A percentile compares a stretch with the other conserved stretches of the same genome.
Conservation (phyloP, 1,140 invertebrate species). For the Drosophila azteca region DNA sequence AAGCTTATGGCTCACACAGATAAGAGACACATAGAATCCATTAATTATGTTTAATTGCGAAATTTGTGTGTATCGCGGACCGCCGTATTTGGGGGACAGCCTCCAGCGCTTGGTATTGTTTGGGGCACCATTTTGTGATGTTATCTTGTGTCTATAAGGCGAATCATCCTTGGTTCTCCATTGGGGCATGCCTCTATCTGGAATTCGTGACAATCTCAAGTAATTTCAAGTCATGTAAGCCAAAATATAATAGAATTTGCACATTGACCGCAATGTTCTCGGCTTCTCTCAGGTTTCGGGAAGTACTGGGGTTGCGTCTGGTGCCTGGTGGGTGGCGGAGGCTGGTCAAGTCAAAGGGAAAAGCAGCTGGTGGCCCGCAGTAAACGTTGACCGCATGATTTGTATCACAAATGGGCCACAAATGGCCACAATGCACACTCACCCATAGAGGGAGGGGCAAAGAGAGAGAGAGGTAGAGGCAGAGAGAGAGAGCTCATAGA, state of each 20-base stretch:
- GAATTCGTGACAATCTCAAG: too few species aligned
- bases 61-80: slow-evolving; percentile 11
- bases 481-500: slow-evolving; percentile 3
- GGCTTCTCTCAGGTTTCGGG: slow-evolving; percentile 2
- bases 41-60: background rate
- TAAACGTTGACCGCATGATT: slow-evolving; percentile 77
- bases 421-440: slow-evolving; percentile 57
- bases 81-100: background rate
- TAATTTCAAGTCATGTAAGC: slow-evolving; percentile 41
- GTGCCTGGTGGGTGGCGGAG: background rate
- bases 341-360: slow-evolving; percentile 53
- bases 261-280: slow-evolving; percentile 64
- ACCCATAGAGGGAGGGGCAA: background rate
- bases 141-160: too few species aligned
- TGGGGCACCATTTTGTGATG: too few species aligned
- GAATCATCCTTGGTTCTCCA: too few species aligned
- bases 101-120: too few species aligned
- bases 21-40: background rate
- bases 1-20: slow-evolving; percentile 9
- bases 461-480: background rate
- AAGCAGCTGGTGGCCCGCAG: slow-evolving; percentile 70
- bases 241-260: slow-evolving; percentile 73
- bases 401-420: slow-evolving; percentile 78
- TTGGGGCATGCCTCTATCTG: too few species aligned
- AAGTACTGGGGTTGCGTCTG: slow-evolving; percentile 9